phyloP scores from a whole-genome alignment of 2,888 invertebrate species.

The Ceriagrion tenellum region DNA sequence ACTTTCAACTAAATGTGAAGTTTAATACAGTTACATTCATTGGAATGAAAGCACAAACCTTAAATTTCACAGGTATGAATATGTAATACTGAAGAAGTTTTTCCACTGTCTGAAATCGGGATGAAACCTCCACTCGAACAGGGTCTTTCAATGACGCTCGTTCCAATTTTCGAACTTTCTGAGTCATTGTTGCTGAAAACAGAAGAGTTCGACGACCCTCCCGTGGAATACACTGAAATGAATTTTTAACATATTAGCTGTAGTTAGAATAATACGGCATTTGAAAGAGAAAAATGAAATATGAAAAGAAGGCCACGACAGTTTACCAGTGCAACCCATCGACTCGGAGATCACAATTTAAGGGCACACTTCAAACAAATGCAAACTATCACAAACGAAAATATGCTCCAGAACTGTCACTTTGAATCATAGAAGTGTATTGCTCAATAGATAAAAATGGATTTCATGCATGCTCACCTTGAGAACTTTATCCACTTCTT shows the following conservation, averaged over 20 bases:
- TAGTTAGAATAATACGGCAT: not conserved
- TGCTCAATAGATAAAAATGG: no score
- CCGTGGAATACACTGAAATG: conserved; percentile 83
- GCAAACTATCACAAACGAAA: no score
- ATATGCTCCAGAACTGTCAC: no score
- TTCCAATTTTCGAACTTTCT: conserved; percentile 97
- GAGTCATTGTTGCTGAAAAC: conserved; percentile 99
- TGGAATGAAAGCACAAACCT: conserved; percentile 81
- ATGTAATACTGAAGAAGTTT: conserved; percentile 96
- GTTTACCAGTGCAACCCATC: no score
- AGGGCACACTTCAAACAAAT: no score
- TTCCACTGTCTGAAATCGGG: conserved; percentile 98
- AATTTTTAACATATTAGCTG: not conserved
- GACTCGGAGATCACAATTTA: no score
- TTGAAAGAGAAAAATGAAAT: not conserved
- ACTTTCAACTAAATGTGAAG: no score
- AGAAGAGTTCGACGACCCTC: conserved; percentile 92
- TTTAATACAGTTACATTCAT: not conserved
- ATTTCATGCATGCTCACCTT: conserved; percentile 79
- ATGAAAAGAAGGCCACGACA: not conserved
- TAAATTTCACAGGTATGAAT: conserved; percentile 97
- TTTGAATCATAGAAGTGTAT: no score
- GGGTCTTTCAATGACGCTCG: conserved; percentile 96
- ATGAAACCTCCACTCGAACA: conserved; percentile 96
- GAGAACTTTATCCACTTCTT: conserved; percentile 97